Evolutionary conservation across 2,888 invertebrate species (phyloP).

Genomic region (Gastracanthus pulcherrimus): DNA sequence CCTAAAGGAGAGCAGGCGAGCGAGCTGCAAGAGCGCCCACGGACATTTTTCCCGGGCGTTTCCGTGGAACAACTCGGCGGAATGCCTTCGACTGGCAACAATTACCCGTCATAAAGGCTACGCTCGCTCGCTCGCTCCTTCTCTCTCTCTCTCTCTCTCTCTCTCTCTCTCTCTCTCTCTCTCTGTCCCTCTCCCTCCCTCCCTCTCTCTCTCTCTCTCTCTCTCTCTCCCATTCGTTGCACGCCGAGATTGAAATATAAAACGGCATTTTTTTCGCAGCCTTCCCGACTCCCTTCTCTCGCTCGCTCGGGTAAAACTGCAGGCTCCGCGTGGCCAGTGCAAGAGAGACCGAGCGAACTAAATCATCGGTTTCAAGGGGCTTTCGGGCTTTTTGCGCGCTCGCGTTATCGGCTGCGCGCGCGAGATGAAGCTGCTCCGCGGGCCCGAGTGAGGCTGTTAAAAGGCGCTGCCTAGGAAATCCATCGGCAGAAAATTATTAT

Average conservation of each 20-base stretch:
- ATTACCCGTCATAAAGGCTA: constrained; percentile 74
- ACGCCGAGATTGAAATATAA: constrained; percentile 72
- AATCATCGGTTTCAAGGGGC: constrained; percentile 56
- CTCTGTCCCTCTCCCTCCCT: not conserved
- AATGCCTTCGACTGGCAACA: constrained; percentile 68
- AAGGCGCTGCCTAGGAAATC: constrained; percentile 62
- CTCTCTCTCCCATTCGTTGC: constrained; percentile 22
- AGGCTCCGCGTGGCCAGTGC: too few relatives aligned
- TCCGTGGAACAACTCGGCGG: constrained; percentile 66
- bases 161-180: not conserved
- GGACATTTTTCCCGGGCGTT: constrained; percentile 68
- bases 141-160: constrained; percentile 12
- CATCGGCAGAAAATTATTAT: constrained; percentile 59
- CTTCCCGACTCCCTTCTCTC: too few relatives aligned
- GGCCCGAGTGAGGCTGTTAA: constrained; percentile 55
- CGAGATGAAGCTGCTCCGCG: constrained; percentile 54
- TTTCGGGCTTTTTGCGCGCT: constrained; percentile 32
- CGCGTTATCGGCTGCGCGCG: not conserved
- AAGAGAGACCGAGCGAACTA: constrained; percentile 12
- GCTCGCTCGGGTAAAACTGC: not conserved
- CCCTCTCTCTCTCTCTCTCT: not conserved
- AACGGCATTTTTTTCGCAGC: constrained; percentile 64
- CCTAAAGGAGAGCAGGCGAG: not conserved
- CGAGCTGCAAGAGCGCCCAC: not conserved
- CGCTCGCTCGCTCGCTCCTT: constrained; percentile 54